These are phyloP conservation scores for Bibio marci DNA, from an alignment of 2,888 invertebrate genomes.

Conservation along the genomic window DNA sequence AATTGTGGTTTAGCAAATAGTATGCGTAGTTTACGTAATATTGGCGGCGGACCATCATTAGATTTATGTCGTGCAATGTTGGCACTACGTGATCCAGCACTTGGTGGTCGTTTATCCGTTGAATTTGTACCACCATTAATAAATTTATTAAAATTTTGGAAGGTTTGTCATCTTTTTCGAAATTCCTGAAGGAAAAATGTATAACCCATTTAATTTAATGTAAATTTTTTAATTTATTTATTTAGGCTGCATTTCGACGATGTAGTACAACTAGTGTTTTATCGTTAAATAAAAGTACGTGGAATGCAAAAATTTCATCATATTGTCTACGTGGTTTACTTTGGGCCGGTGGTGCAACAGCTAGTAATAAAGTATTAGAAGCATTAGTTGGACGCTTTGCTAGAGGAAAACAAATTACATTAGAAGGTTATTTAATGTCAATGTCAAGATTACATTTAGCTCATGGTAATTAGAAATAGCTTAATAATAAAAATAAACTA, in stretches of 20 bases:
- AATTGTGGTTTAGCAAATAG: constrained; percentile 34
- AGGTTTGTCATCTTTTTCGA: constrained; percentile 25
- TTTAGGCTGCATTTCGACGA: constrained; percentile 11
- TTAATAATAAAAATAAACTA: not conserved
- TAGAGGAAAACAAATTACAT: constrained; percentile 26
- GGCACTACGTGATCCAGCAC: constrained; percentile 46
- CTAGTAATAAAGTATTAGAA: constrained; percentile 60
- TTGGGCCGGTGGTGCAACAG: constrained; percentile 51
- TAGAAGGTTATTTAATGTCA: constrained; percentile 46
- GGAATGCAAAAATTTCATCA: constrained; percentile 38
- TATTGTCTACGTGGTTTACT: constrained; percentile 45
- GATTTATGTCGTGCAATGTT: constrained; percentile 50
- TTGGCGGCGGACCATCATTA: constrained; percentile 30
- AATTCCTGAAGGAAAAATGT: not conserved
- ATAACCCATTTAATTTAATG: not conserved
- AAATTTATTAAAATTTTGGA: constrained; percentile 47
- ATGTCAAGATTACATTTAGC: constrained; percentile 44
- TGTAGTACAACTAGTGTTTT: constrained; percentile 10
- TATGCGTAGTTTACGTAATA: constrained; percentile 10
- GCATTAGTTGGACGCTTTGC: constrained; percentile 49
- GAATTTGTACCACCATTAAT: constrained; percentile 43
- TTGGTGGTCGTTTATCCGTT: constrained; percentile 42
- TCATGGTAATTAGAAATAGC: constrained; percentile 31
- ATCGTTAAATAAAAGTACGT: constrained; percentile 12
- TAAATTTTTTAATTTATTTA: not conserved